Percentiles rank a stretch among this genome's conserved stretches.
Evolutionary conservation across 2,113 vertebrate genomes (phyloP).

Genomic region (Tyto alba): DNA sequence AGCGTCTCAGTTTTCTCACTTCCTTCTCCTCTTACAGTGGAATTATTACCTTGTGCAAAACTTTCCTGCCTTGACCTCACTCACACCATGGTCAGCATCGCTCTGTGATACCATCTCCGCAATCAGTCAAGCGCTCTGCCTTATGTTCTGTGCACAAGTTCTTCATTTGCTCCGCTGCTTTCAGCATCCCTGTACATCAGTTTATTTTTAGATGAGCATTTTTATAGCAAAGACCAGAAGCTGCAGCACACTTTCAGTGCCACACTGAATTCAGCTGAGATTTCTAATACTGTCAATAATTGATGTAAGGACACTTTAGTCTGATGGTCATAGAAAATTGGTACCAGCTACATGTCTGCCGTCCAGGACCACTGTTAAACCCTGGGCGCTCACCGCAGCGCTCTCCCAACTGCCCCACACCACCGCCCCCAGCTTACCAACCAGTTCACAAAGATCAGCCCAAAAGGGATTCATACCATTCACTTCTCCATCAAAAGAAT

Average conservation of each 20-base stretch:
- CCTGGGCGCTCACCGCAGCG: neutral
- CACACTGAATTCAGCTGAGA: neutral
- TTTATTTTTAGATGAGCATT: slow-evolving; percentile 33
- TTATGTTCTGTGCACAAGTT: neutral
- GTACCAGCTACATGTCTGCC: neutral
- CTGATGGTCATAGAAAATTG: neutral
- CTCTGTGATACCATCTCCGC: neutral
- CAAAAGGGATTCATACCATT: neutral
- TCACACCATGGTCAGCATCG: neutral
- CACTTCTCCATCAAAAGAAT: neutral
- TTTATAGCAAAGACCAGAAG: slow-evolving; percentile 36
- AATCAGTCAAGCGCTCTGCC: neutral
- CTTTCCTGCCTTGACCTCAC: neutral
- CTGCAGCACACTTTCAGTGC: neutral
- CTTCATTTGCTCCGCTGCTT: neutral
- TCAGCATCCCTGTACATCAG: neutral
- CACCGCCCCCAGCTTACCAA: neutral
- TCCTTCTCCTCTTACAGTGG: neutral
- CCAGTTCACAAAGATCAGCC: neutral
- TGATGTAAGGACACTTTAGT: neutral
- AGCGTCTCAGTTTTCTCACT: neutral
- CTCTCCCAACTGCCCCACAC: neutral
- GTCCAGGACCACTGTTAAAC: neutral
- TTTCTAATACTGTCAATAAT: neutral
- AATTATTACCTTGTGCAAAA: neutral